Evolutionary conservation across 2,113 vertebrate genomes (phyloP), one percentile per base, ranked within the genome.

Genomic region (Tachuris rubrigastra): DNA sequence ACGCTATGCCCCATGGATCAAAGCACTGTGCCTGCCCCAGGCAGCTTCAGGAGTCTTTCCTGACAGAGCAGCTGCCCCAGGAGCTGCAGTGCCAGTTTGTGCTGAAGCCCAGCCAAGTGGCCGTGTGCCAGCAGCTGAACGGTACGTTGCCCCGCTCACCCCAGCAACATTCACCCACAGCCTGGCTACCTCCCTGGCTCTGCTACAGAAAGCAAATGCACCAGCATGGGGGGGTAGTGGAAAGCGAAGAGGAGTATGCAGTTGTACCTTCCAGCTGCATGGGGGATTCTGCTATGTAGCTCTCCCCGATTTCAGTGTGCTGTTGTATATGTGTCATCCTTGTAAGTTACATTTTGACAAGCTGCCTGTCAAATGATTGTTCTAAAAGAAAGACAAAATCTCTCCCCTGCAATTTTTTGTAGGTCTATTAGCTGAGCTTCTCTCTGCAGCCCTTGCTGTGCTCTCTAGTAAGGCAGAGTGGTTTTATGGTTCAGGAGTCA

Each of bases 51-150:
- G 98, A 97, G 35, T 96, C 98, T 68, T 98, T 99, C 94, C 92
- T 99, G 74, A 96, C 98, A 24, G 98, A 99, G 75, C 98, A 98
- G 97, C 98, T 99, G 89, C 98, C 99, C 53, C 98, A 98, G 31
- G 99, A 99, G 93, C 98, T 98, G 85, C 99, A 99, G 96, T 99
- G 99, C 96, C 99, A 99, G 97, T 99, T 99, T 73, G 99, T 99
- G 95, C 98, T 99, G 98, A 99, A 98, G 97, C 98, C 98, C 91
- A 98, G 97, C 95, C 98, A 97, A 87, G 96, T 98, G 88, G 88
- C 97, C 1, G 37, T 42, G 3, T 91, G 97, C 94, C 98, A 97
- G 73, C 95, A 97, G 10, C 97, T 99, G 58, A 94, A 97, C 17
- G 98, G 99, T 99, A 96, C 93, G 98, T 96, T 17, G 7, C 53